A percentile compares a stretch with the other conserved stretches of the same genome.
Conservation (phyloP, 2,113 vertebrate species). For the Spizaetus ornatus region DNA sequence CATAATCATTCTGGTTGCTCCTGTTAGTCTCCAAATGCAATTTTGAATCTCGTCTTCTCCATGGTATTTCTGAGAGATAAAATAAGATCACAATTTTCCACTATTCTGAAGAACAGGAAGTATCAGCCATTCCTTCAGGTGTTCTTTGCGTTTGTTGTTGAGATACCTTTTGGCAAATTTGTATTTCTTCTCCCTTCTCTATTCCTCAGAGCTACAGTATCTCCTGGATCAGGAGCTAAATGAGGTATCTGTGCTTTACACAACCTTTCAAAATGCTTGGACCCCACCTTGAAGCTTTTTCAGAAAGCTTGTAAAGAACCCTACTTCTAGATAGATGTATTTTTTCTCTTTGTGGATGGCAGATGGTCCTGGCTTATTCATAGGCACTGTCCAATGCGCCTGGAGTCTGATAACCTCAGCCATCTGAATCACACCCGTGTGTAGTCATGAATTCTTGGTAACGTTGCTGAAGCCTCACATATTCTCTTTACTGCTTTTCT, state of each 20-base stretch:
- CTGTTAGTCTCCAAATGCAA: background rate
- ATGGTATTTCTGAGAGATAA: background rate
- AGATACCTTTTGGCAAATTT: background rate
- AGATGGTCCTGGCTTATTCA: background rate
- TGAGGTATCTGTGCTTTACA: background rate
- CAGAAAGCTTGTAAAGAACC: background rate
- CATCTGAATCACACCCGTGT: background rate
- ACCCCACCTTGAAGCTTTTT: background rate
- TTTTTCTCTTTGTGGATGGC: background rate
- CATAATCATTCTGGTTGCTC: background rate
- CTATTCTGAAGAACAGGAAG: background rate
- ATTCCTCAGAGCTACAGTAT: background rate
- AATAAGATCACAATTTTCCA: background rate
- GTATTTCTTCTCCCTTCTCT: background rate
- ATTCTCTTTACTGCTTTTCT: background rate
- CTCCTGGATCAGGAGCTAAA: background rate
- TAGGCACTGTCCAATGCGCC: background rate
- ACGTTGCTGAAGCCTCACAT: background rate
- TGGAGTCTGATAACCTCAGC: background rate
- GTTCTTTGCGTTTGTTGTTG: background rate
- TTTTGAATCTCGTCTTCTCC: background rate
- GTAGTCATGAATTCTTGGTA: background rate
- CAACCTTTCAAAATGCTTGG: background rate
- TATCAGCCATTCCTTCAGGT: background rate
- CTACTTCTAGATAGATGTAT: background rate